These are phyloP conservation scores for Halcyon senegalensis DNA, from an alignment of 2,113 vertebrate species.

Conservation along the genomic window DNA sequence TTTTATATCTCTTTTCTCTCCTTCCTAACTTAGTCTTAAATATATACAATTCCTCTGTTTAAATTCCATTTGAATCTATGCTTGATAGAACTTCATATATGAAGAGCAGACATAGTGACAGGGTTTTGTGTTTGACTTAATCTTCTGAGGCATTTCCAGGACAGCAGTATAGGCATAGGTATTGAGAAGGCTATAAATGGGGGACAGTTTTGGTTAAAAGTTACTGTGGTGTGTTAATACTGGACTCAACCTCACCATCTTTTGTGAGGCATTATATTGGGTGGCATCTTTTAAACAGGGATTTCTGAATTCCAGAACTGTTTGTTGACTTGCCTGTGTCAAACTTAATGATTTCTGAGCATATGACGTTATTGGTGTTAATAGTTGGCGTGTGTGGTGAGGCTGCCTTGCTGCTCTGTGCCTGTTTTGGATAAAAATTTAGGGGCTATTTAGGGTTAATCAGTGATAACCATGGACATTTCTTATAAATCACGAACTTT, in stretches of 20 bases:
- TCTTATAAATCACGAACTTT: not conserved
- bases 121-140: not conserved
- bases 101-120: not conserved
- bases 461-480: not conserved
- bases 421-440: not conserved
- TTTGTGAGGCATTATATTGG: not conserved
- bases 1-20: not conserved
- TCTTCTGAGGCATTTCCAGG: not conserved
- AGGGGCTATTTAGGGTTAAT: not conserved
- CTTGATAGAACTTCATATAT: not conserved
- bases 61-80: not conserved
- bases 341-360: not conserved
- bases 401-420: not conserved
- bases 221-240: not conserved
- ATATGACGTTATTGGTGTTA: not conserved
- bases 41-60: not conserved
- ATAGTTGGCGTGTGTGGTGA: not conserved
- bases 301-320: not conserved
- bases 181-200: not conserved
- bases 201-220: not conserved
- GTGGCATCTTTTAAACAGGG: not conserved
- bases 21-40: not conserved
- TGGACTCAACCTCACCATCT: not conserved
- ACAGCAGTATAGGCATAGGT: accelerated
- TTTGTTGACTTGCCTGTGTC: not conserved